Conservation (phyloP, 2,113 vertebrate genomes). For the Sceloporus tristichus region DNA sequence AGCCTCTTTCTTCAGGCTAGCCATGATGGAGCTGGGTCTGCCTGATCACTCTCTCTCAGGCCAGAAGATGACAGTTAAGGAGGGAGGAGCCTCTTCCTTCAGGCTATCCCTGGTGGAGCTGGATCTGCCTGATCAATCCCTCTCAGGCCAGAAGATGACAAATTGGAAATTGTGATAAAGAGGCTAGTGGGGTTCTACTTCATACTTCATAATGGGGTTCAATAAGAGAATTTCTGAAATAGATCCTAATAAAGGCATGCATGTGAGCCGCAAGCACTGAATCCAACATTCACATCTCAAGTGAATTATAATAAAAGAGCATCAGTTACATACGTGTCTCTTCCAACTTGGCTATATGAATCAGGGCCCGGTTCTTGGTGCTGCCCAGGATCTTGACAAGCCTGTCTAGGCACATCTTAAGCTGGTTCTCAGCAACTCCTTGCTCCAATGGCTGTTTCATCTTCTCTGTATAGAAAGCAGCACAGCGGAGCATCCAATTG, state of each 20-base stretch:
- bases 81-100: no score
- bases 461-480: slow-evolving; percentile 87
- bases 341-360: slow-evolving; percentile 95
- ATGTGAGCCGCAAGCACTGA: not conserved
- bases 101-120: no score
- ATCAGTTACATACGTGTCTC: slow-evolving; percentile 84
- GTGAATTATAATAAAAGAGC: not conserved
- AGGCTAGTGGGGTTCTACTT: not conserved
- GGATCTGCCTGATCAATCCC: no score
- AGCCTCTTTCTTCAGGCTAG: no score
- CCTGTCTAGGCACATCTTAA: slow-evolving; percentile 88
- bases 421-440: slow-evolving; percentile 80
- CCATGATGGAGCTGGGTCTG: no score
- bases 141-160: no score
- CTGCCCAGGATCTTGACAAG: slow-evolving; percentile 86
- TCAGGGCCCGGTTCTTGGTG: slow-evolving; percentile 93
- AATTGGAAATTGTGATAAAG: no score
- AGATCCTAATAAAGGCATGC: not conserved
- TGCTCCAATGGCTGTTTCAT: slow-evolving; percentile 83
- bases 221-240: not conserved
- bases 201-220: not conserved
- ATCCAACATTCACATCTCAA: not conserved
- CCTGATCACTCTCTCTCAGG: no score
- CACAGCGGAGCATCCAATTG: slow-evolving; percentile 93
- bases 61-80: no score